Evolutionary conservation across 2,888 invertebrate genomes (phyloP).

Genomic region (Brachypalpus laphriformis): DNA sequence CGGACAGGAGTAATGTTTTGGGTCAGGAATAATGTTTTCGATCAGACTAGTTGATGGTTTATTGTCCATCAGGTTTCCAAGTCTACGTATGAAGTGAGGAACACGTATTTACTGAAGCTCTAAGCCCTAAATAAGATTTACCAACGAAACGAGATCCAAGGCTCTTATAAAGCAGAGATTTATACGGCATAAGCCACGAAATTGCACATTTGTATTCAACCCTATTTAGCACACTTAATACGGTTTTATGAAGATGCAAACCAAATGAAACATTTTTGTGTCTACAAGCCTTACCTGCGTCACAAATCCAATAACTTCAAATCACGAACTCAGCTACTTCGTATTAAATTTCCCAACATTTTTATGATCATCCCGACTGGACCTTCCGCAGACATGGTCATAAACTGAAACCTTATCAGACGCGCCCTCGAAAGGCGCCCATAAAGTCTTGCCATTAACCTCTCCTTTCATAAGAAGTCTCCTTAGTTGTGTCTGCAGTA

Average conservation of each 20-base stretch:
- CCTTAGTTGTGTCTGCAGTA: not conserved
- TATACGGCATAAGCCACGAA: too few species aligned
- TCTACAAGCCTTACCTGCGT: too few species aligned
- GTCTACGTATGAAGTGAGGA: too few species aligned
- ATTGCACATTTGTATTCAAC: not conserved
- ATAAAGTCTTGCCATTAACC: slow-evolving; percentile 22
- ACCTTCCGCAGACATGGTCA: not conserved
- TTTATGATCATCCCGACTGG: not conserved
- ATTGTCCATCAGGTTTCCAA: too few species aligned
- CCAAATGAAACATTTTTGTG: not conserved
- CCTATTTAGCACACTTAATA: not conserved
- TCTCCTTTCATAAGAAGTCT: not conserved
- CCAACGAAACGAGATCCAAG: too few species aligned
- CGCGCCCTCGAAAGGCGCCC: not conserved
- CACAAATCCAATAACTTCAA: not conserved
- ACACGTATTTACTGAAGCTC: too few species aligned
- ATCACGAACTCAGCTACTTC: not conserved
- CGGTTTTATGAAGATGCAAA: not conserved
- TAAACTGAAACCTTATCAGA: slow-evolving; percentile 19
- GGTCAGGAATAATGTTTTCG: too few species aligned
- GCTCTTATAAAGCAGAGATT: too few species aligned
- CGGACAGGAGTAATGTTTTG: too few species aligned
- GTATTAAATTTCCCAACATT: not conserved
- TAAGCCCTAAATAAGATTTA: too few species aligned
- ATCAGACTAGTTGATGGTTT: too few species aligned